Evolutionary conservation across 2,797 vertebrate species (phyloP).

Genomic region (Trachurus trachurus): DNA sequence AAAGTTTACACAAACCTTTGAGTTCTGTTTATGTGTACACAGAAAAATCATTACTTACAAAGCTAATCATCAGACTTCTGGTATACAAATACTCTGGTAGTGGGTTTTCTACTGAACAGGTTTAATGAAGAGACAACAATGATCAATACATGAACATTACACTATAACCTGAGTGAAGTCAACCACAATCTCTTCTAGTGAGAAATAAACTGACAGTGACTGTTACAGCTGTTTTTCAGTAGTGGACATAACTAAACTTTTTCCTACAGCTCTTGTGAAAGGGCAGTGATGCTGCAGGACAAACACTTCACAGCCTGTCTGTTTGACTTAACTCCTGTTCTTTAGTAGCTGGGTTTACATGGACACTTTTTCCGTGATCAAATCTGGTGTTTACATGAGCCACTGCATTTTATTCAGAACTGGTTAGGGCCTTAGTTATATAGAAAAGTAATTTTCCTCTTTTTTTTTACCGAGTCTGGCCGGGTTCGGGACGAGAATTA

Average conservation of each 20-base stretch:
- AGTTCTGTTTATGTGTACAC: not conserved
- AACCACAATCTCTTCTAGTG: constrained; percentile 14
- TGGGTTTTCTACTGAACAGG: not conserved
- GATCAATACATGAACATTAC: constrained; percentile 8
- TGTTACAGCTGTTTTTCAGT: constrained; percentile 20
- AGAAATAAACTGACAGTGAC: constrained; percentile 3
- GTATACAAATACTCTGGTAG: not conserved
- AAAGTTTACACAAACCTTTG: not conserved
- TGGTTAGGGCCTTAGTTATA: too few species aligned
- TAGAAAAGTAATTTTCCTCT: too few species aligned
- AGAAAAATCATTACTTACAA: not conserved
- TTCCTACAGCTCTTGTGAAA: constrained; percentile 15
- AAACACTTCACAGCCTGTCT: constrained; percentile 10
- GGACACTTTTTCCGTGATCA: too few species aligned
- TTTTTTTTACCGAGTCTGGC: too few species aligned
- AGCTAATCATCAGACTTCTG: not conserved
- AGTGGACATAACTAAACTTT: not conserved
- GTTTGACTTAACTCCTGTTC: not conserved
- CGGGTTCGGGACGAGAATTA: too few species aligned
- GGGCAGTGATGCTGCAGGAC: constrained; percentile 29
- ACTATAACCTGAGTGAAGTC: constrained; percentile 59
- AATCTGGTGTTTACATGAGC: too few species aligned
- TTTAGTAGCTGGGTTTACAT: too few species aligned
- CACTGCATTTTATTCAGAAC: too few species aligned
- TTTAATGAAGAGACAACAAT: constrained; percentile 22